These are phyloP conservation scores for Agrochola lychnidis DNA, from an alignment of 2,888 invertebrate species.

Conservation along the genomic window DNA sequence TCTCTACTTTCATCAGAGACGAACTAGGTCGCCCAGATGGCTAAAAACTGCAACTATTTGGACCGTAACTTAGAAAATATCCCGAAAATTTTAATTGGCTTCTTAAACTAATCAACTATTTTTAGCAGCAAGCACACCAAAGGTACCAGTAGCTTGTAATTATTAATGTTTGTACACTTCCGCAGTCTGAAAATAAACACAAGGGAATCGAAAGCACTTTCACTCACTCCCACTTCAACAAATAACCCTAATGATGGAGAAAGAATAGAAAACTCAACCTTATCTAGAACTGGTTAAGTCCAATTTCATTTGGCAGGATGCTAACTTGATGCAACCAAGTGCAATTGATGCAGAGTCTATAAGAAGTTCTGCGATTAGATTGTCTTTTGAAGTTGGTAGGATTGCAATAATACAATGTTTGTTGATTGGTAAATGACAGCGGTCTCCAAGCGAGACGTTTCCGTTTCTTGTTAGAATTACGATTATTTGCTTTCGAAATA, in stretches of 20 bases:
- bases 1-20: too few species aligned
- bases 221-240: slow-evolving; percentile 70
- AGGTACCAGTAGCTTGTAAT: slow-evolving; percentile 63
- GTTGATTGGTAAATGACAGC: slow-evolving; percentile 65
- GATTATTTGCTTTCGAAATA: slow-evolving; percentile 45
- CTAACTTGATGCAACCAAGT: slow-evolving; percentile 57
- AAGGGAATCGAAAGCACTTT: slow-evolving; percentile 71
- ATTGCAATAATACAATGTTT: slow-evolving; percentile 36
- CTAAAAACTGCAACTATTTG: not conserved
- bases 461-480: slow-evolving; percentile 54
- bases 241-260: slow-evolving; percentile 52
- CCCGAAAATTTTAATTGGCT: not conserved
- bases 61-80: not conserved
- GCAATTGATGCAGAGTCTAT: slow-evolving; percentile 62
- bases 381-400: slow-evolving; percentile 54
- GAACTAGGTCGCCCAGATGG: too few species aligned
- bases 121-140: slow-evolving; percentile 37
- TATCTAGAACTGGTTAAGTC: slow-evolving; percentile 37
- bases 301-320: slow-evolving; percentile 34
- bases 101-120: slow-evolving; percentile 21
- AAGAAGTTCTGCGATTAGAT: slow-evolving; percentile 54
- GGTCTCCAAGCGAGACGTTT: slow-evolving; percentile 57
- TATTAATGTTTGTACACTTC: slow-evolving; percentile 71
- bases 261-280: slow-evolving; percentile 54
- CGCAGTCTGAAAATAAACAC: slow-evolving; percentile 73